Percentiles rank a stretch among this genome's conserved stretches.
phyloP scores from a whole-genome alignment of 2,113 vertebrate species.

The Rhizomys pruinosus region DNA sequence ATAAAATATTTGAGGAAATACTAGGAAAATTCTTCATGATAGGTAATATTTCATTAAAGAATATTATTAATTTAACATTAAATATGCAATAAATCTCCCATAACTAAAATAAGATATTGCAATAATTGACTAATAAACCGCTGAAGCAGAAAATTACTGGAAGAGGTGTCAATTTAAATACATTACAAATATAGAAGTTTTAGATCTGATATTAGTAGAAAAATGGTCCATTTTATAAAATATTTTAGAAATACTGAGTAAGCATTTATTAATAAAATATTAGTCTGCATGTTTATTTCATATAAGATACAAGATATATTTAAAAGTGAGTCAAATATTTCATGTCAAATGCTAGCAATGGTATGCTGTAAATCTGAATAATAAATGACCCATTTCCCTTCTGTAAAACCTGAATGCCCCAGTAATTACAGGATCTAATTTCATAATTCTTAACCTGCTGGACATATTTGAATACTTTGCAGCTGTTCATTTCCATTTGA shows the following conservation, averaged over 20 bases:
- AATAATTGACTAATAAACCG: not conserved
- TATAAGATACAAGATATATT: not conserved
- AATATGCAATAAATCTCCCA: not conserved
- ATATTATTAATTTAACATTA: not conserved
- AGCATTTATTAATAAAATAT: not conserved
- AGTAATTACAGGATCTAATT: constrained; percentile 59
- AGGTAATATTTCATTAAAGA: not conserved
- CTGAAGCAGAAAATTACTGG: not conserved
- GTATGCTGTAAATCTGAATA: not conserved
- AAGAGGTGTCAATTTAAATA: not conserved
- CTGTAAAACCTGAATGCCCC: constrained; percentile 47
- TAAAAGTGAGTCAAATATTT: constrained; percentile 47
- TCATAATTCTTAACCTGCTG: constrained; percentile 30
- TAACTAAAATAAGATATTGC: not conserved
- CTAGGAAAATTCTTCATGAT: not conserved
- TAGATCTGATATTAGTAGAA: not conserved
- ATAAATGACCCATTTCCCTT: constrained; percentile 39
- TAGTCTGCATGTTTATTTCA: not conserved
- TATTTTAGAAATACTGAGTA: not conserved
- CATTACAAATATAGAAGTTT: not conserved
- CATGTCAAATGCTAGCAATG: constrained; percentile 45
- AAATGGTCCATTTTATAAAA: not conserved
- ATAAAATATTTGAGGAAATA: constrained; percentile 35
- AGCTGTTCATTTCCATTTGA: constrained; percentile 57
- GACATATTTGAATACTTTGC: constrained; percentile 15